Evolutionary conservation across 1,140 invertebrate genomes (phyloP).

Genomic region (Hirudo medicinalis): DNA sequence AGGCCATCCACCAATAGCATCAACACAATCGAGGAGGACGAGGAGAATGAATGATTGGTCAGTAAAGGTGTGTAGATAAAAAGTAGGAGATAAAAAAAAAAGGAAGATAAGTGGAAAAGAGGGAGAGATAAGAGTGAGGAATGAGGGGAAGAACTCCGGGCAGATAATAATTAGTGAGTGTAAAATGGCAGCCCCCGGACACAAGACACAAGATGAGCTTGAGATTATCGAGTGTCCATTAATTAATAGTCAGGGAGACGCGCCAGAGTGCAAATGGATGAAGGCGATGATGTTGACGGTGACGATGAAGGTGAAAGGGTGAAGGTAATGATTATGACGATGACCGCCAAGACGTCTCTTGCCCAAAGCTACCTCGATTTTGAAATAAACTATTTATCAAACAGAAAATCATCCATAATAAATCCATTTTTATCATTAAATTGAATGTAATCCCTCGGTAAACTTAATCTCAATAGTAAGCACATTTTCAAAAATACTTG

Average conservation of each 20-base stretch:
- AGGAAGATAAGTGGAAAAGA: constrained; percentile 1
- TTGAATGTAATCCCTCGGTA: too few species aligned
- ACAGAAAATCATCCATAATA: too few species aligned
- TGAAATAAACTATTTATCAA: too few species aligned
- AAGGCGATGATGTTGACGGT: neutral
- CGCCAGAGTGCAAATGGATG: neutral
- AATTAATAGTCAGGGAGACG: too few species aligned
- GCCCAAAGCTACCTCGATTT: too few species aligned
- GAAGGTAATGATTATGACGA: neutral
- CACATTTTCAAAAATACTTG: too few species aligned
- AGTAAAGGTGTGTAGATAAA: neutral
- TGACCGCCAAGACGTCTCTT: neutral
- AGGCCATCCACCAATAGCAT: neutral
- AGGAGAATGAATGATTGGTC: neutral
- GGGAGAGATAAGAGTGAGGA: neutral
- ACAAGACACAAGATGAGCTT: too few species aligned
- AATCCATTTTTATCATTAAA: too few species aligned
- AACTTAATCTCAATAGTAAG: too few species aligned
- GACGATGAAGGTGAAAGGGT: neutral
- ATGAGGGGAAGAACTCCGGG: neutral
- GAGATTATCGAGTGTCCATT: too few species aligned
- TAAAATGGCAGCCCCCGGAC: neutral
- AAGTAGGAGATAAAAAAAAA: neutral
- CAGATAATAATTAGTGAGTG: neutral
- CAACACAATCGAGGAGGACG: neutral